phyloP scores from a whole-genome alignment of 2,888 invertebrate species.

The Thymelicus acteon region DNA sequence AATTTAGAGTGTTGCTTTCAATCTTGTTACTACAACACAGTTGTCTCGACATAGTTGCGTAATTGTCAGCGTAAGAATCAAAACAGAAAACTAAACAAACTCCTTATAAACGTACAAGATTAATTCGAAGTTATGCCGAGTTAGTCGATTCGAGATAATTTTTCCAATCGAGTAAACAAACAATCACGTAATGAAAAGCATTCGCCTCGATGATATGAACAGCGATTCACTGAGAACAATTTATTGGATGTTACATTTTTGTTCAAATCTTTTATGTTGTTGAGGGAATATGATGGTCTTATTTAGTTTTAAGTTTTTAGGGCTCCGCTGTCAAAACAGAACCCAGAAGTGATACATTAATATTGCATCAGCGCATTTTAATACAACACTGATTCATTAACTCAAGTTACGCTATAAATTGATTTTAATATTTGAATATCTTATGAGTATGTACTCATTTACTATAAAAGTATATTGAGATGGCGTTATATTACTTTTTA shows the following conservation, averaged over 20 bases:
- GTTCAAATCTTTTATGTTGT: background rate
- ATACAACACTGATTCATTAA: too few relatives aligned
- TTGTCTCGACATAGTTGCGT: background rate
- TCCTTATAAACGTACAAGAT: constrained; percentile 13
- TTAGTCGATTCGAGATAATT: background rate
- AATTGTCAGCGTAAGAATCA: background rate
- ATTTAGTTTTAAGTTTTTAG: too few relatives aligned
- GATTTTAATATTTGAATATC: too few relatives aligned
- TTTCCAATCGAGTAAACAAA: constrained; percentile 12
- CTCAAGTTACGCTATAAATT: too few relatives aligned
- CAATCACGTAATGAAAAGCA: constrained; percentile 9
- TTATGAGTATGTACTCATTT: too few relatives aligned
- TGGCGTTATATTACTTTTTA: too few relatives aligned
- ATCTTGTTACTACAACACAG: background rate
- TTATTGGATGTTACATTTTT: background rate
- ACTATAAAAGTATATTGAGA: too few relatives aligned
- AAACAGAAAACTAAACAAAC: background rate
- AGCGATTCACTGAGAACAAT: background rate
- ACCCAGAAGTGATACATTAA: too few relatives aligned
- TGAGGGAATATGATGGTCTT: too few relatives aligned
- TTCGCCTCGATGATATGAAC: constrained; percentile 1
- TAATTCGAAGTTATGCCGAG: background rate
- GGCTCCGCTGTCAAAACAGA: too few relatives aligned
- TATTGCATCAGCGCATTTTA: too few relatives aligned
- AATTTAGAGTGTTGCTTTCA: background rate